Percentiles rank a stretch among this genome's conserved stretches.
These are phyloP conservation scores for Dilophus febrilis DNA, from an alignment of 2,888 invertebrate species.

Conservation along the genomic window DNA sequence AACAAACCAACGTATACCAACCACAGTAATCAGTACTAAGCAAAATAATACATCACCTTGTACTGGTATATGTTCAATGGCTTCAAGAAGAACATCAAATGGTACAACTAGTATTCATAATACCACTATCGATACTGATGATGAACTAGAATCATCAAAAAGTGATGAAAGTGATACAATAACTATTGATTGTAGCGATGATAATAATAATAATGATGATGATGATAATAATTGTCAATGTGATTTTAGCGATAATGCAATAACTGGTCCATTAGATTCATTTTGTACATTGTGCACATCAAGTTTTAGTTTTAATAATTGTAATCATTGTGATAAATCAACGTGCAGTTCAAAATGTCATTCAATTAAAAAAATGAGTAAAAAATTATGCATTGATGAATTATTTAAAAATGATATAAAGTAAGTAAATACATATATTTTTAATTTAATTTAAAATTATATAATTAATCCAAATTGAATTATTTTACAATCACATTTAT, in stretches of 20 bases:
- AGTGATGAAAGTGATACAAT: conserved; percentile 5
- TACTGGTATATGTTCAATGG: conserved; percentile 2
- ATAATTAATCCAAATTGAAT: too few relatives aligned
- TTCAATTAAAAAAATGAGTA: conserved; percentile 13
- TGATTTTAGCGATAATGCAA: conserved; percentile 1
- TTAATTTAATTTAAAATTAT: too few relatives aligned
- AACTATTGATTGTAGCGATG: conserved; percentile 8
- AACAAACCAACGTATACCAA: too few relatives aligned
- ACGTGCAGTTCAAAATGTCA: conserved; percentile 26
- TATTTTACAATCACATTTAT: too few relatives aligned
- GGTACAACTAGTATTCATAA: too few relatives aligned
- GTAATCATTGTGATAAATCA: conserved; percentile 26
- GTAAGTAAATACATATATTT: too few relatives aligned
- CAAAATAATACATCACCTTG: not conserved
- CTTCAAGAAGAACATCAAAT: not conserved
- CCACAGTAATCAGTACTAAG: not conserved
- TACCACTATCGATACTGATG: not conserved
- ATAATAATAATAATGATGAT: conserved; percentile 1
- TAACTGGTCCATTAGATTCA: conserved; percentile 16
- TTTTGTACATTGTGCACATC: conserved; percentile 30
- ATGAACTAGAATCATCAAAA: not conserved
- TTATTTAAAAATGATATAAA: too few relatives aligned
- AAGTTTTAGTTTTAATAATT: conserved; percentile 29
- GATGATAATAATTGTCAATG: conserved; percentile 7
- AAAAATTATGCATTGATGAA: too few relatives aligned